phyloP scores from a whole-genome alignment of 2,888 invertebrate species.

The Galerucella nymphaeae region DNA sequence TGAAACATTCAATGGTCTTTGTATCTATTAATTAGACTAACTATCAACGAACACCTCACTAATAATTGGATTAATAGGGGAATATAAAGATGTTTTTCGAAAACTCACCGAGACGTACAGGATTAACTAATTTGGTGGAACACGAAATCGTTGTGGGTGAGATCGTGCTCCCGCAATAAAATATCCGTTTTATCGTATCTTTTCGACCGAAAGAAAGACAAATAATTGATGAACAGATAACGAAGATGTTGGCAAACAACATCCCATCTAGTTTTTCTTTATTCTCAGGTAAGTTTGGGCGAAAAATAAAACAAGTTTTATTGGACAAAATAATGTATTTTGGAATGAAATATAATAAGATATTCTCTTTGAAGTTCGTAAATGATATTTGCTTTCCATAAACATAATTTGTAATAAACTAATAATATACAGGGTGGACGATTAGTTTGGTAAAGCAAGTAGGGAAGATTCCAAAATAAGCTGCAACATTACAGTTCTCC shows the following conservation, averaged over 20 bases:
- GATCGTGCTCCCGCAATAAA: constrained; percentile 34
- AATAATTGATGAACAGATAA: constrained; percentile 37
- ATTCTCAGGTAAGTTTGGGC: background rate
- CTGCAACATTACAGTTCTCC: too few species aligned
- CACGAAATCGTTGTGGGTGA: constrained; percentile 35
- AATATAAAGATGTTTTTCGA: constrained; percentile 30
- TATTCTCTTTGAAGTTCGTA: background rate
- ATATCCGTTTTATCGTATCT: constrained; percentile 28
- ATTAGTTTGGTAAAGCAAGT: too few species aligned
- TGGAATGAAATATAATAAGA: background rate
- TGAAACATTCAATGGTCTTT: background rate
- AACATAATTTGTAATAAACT: too few species aligned
- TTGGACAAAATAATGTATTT: background rate
- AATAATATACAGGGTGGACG: too few species aligned
- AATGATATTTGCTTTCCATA: background rate
- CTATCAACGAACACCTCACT: constrained; percentile 25
- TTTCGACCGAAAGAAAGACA: constrained; percentile 33
- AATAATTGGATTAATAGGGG: constrained; percentile 32
- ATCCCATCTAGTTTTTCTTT: constrained; percentile 4
- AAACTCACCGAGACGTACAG: constrained; percentile 25
- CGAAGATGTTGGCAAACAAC: constrained; percentile 27
- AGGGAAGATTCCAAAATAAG: too few species aligned
- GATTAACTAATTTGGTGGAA: constrained; percentile 35
- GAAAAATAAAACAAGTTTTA: constrained; percentile 3
- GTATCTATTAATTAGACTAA: constrained; percentile 2